Conservation (phyloP, 2,113 vertebrate genomes). For the Columba livia region DNA sequence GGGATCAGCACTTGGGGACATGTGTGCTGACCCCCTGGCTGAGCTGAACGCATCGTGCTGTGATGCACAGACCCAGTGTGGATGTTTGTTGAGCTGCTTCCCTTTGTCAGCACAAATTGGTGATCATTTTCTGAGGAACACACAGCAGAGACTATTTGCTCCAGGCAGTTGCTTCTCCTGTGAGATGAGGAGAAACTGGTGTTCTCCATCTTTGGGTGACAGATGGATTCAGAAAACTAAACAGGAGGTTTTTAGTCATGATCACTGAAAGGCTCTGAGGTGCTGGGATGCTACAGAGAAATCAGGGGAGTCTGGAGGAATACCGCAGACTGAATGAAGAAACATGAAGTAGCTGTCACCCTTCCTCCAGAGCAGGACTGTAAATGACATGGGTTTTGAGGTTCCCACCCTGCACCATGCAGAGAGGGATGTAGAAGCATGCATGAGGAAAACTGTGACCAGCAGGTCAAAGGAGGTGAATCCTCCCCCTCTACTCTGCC, state of each 20-base stretch:
- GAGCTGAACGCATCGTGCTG: neutral
- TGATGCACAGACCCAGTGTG: fast-evolving
- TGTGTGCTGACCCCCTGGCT: neutral
- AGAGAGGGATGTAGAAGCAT: too few relatives aligned
- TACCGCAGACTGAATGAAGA: neutral
- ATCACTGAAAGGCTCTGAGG: neutral
- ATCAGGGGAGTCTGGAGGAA: fast-evolving
- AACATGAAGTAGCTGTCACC: neutral
- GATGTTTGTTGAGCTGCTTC: neutral
- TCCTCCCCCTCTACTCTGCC: too few relatives aligned
- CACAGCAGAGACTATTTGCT: neutral
- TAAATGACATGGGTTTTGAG: neutral
- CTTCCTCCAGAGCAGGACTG: neutral
- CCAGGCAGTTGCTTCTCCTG: neutral
- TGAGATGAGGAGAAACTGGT: neutral
- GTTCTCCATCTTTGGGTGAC: neutral
- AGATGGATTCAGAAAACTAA: neutral
- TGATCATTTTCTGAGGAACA: neutral
- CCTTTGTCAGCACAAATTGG: neutral
- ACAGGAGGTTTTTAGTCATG: neutral
- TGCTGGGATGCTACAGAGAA: neutral
- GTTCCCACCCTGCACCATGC: neutral
- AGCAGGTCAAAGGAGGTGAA: too few relatives aligned
- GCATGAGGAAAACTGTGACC: too few relatives aligned
- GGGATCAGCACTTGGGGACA: neutral